Percentiles rank a stretch among this genome's conserved stretches.
phyloP scores from a whole-genome alignment of 1,140 invertebrate genomes.

The Zaprionus camerounensis region DNA sequence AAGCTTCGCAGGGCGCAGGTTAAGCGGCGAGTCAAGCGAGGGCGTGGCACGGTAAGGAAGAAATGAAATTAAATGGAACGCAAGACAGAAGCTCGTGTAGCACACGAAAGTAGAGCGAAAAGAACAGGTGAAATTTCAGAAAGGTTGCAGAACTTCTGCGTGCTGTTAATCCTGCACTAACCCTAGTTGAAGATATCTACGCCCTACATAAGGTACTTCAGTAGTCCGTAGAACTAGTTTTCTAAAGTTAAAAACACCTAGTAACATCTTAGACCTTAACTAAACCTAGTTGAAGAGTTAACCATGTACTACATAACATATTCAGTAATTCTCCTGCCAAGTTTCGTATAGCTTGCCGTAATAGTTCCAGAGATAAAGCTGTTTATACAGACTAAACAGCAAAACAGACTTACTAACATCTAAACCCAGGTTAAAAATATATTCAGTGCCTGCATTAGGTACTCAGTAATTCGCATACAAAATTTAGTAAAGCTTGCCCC shows the following conservation, averaged over 20 bases:
- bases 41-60: slow-evolving; percentile 9
- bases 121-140: neutral
- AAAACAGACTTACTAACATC: neutral
- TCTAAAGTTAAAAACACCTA: too few relatives aligned
- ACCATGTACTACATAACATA: neutral
- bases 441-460: neutral
- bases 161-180: neutral
- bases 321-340: neutral
- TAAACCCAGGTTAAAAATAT: neutral
- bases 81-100: slow-evolving; percentile 14
- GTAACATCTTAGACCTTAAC: too few relatives aligned
- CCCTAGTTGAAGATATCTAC: neutral
- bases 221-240: neutral
- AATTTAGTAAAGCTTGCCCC: neutral
- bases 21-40: slow-evolving; percentile 60
- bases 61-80: slow-evolving; percentile 14
- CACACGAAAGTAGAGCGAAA: slow-evolving; percentile 1
- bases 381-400: neutral
- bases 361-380: neutral
- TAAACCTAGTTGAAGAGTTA: neutral
- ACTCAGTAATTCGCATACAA: neutral
- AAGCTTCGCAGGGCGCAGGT: slow-evolving; percentile 38
- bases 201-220: neutral
- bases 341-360: neutral
- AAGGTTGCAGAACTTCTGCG: neutral